Percentiles rank a stretch among this genome's conserved stretches.
Conservation (phyloP, 2,113 vertebrate species). For the Ictidomys tridecemlineatus region DNA sequence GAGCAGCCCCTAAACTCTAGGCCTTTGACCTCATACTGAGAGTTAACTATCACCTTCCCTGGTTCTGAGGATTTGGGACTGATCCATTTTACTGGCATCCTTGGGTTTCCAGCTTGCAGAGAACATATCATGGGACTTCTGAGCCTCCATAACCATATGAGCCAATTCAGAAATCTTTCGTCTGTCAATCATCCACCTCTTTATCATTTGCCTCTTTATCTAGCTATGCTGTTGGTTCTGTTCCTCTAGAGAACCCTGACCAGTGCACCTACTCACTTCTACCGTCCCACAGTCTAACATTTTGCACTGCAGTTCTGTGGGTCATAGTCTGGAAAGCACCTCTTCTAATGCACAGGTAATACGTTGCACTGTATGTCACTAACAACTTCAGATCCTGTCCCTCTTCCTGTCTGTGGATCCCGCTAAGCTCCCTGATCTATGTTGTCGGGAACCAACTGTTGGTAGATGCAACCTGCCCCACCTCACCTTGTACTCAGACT, state of each 20-base stretch:
- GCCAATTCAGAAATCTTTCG: neutral
- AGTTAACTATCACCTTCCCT: neutral
- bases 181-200: neutral
- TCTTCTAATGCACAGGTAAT: neutral
- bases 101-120: neutral
- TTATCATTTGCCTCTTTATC: neutral
- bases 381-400: neutral
- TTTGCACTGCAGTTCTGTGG: neutral
- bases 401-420: no score
- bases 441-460: neutral
- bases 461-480: neutral
- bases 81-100: neutral
- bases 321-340: neutral
- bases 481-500: neutral
- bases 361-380: no score
- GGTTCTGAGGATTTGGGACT: neutral
- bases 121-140: neutral
- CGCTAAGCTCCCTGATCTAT: neutral
- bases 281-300: neutral
- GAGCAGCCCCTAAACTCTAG: neutral
- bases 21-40: neutral
- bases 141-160: neutral
- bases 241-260: neutral
- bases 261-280: neutral
- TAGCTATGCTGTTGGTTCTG: neutral